phyloP scores from a whole-genome alignment of 35 echinoderm and acorn worm species.

The Strongylocentrotus purpuratus region DNA sequence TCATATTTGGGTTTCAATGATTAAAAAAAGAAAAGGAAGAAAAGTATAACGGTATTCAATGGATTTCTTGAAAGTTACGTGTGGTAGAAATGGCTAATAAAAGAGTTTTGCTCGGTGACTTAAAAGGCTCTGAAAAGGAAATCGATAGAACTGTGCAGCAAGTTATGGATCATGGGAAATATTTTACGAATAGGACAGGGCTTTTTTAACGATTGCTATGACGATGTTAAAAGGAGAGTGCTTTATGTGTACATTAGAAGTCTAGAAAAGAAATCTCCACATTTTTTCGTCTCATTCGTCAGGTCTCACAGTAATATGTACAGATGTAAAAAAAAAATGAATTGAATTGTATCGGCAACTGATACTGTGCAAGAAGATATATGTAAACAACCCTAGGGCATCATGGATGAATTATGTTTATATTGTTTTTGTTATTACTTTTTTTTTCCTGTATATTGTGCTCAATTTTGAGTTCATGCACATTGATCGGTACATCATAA shows the following conservation, averaged over 20 bases:
- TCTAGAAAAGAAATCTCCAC: background rate
- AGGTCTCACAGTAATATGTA: constrained; percentile 18
- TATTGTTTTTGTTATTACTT: constrained; percentile 8
- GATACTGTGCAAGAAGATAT: background rate
- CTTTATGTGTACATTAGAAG: constrained; percentile 32
- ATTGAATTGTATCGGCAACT: background rate
- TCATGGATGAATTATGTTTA: background rate
- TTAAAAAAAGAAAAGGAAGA: background rate
- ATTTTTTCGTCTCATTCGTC: background rate
- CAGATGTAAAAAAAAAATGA: constrained; percentile 38
- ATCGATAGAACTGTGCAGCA: background rate
- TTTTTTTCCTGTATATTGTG: constrained; percentile 31
- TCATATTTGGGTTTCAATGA: background rate
- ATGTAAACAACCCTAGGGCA: background rate
- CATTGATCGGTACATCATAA: background rate
- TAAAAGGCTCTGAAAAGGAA: background rate
- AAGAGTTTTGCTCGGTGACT: background rate
- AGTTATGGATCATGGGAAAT: background rate
- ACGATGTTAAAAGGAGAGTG: background rate
- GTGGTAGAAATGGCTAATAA: background rate
- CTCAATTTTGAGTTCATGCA: constrained; percentile 18
- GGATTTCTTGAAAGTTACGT: background rate
- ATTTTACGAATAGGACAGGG: background rate
- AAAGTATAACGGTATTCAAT: background rate
- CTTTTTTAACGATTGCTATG: background rate